phyloP scores from a whole-genome alignment of 1,140 invertebrate genomes.

The Steinernema feltiae region DNA sequence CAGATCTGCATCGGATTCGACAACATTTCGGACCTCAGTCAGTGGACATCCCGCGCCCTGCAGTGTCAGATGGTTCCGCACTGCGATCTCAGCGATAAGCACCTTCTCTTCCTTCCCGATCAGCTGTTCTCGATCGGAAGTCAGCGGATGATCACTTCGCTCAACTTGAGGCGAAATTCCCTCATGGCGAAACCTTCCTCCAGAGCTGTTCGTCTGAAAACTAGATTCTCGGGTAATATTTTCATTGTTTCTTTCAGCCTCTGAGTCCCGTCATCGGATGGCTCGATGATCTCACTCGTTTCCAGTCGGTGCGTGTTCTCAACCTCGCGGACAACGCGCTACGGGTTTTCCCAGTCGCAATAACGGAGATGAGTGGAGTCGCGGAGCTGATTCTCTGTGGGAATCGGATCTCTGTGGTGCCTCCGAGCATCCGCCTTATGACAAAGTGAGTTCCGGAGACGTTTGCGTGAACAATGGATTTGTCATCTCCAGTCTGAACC shows the following conservation, averaged over 20 bases:
- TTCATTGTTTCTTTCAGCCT: neutral
- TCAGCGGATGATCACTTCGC: neutral
- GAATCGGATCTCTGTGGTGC: neutral
- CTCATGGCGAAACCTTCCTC: neutral
- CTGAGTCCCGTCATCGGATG: constrained; percentile 4
- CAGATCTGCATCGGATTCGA: constrained; percentile 6
- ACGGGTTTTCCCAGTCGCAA: neutral
- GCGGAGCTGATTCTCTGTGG: neutral
- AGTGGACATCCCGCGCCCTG: neutral
- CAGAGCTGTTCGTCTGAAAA: too few species aligned
- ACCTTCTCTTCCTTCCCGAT: neutral
- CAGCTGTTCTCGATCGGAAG: neutral
- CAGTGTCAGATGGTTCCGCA: constrained; percentile 8
- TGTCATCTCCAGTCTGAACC: neutral
- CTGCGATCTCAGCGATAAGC: neutral
- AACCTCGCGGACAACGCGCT: neutral
- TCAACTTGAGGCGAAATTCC: neutral
- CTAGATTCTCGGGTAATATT: neutral
- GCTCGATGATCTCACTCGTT: neutral
- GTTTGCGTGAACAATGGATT: neutral
- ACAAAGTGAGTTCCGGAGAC: neutral
- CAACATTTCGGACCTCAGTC: neutral
- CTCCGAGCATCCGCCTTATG: neutral
- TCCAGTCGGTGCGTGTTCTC: neutral
- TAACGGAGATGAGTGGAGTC: neutral